A percentile compares a stretch with the other conserved stretches of the same genome.
Evolutionary conservation across 1,140 invertebrate species (phyloP).

Genomic region (Dolichoris vasculosae): DNA sequence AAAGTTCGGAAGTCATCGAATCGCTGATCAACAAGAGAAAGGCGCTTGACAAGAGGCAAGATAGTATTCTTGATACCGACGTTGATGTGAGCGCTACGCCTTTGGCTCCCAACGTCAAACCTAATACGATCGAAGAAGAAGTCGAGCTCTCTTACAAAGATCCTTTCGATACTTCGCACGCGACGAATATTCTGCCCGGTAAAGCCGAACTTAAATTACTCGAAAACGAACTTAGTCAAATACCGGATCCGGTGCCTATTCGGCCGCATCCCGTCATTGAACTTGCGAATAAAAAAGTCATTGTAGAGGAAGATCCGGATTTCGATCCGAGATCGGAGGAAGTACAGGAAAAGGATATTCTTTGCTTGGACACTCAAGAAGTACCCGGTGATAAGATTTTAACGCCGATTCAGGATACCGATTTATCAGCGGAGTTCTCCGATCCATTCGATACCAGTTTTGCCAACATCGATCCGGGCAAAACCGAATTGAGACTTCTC

Average conservation of each 20-base stretch:
- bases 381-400: constrained; percentile 68
- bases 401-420: constrained; percentile 67
- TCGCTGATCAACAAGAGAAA: constrained; percentile 31
- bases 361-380: constrained; percentile 64
- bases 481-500: constrained; percentile 77
- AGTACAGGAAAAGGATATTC: constrained; percentile 61
- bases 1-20: constrained; percentile 45
- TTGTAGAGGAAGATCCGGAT: constrained; percentile 64
- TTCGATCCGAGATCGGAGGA: constrained; percentile 67
- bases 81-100: constrained; percentile 79
- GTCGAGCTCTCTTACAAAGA: constrained; percentile 74
- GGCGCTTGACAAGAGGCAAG: constrained; percentile 57
- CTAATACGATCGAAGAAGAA: constrained; percentile 65
- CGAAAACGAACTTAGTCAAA: constrained; percentile 81
- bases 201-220: constrained; percentile 85
- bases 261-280: constrained; percentile 57
- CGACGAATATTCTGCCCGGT: constrained; percentile 83
- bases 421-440: constrained; percentile 69
- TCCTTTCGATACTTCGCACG: constrained; percentile 88
- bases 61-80: constrained; percentile 75
- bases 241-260: constrained; percentile 59
- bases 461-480: constrained; percentile 76
- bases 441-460: constrained; percentile 83
- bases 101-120: constrained; percentile 78
- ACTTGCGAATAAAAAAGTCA: constrained; percentile 52